Percentiles rank a stretch among this genome's conserved stretches.
phyloP scores from a whole-genome alignment of 2,888 invertebrate species.

The Aproaerema taeniolella region DNA sequence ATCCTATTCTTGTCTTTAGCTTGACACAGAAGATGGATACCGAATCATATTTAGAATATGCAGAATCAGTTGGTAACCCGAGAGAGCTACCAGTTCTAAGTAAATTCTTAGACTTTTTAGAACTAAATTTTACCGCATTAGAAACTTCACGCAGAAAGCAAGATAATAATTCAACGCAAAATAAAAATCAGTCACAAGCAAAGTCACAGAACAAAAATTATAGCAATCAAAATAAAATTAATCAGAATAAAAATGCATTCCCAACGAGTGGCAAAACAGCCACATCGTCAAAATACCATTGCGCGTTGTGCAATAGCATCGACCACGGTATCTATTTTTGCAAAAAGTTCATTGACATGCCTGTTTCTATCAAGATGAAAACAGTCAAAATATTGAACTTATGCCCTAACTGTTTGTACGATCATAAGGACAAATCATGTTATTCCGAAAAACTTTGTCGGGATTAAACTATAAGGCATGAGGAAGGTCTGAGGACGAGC shows the following conservation, averaged over 20 bases:
- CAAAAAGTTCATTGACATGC: conserved; percentile 9
- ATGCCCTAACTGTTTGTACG: conserved; percentile 20
- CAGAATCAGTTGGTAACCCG: not conserved
- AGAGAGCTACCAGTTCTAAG: not conserved
- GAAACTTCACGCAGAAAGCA: not conserved
- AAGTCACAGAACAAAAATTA: not conserved
- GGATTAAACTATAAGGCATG: conserved; percentile 13
- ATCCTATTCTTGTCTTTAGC: not conserved
- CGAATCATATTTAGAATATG: not conserved
- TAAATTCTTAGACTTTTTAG: not conserved
- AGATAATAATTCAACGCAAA: too few species aligned
- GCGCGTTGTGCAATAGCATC: conserved; percentile 3
- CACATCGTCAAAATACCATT: not conserved
- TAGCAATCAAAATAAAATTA: not conserved
- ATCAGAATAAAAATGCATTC: not conserved
- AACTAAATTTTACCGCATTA: not conserved
- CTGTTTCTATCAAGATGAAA: conserved; percentile 3
- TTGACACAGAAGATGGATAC: not conserved
- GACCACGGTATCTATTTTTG: conserved; percentile 13
- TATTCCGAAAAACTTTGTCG: conserved; percentile 14
- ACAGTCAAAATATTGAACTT: conserved; percentile 11
- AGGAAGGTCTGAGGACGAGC: not conserved
- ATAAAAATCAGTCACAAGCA: conserved; percentile 7
- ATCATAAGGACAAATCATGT: conserved; percentile 19
- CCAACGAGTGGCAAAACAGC: not conserved